Conservation (phyloP, 1,140 invertebrate species). For the Atta colombica region DNA sequence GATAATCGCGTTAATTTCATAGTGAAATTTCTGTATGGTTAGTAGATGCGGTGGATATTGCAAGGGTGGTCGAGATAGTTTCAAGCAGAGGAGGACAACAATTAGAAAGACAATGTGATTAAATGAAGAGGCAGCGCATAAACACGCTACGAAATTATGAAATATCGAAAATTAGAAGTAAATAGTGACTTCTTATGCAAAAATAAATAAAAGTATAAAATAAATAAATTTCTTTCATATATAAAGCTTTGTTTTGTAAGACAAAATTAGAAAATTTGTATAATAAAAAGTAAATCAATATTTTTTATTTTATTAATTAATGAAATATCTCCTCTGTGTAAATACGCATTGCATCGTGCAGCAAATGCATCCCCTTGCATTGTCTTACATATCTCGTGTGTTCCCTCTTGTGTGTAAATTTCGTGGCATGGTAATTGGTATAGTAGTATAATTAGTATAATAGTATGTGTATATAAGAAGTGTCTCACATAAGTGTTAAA, state of each 20-base stretch:
- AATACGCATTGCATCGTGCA: neutral
- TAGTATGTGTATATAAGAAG: neutral
- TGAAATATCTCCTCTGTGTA: neutral
- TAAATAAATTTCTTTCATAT: neutral
- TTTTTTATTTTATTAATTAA: slow-evolving; percentile 19
- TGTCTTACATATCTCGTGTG: slow-evolving; percentile 17
- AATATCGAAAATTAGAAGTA: neutral
- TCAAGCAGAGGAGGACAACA: neutral
- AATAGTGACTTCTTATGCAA: neutral
- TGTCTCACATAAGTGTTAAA: neutral
- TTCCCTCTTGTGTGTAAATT: neutral
- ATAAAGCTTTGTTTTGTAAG: neutral
- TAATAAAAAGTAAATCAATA: neutral
- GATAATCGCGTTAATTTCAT: slow-evolving; percentile 93
- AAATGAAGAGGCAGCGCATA: neutral
- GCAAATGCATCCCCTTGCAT: neutral
- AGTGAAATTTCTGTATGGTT: slow-evolving; percentile 92
- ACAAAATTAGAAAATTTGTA: slow-evolving; percentile 14
- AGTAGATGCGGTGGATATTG: slow-evolving; percentile 80
- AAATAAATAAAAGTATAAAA: neutral
- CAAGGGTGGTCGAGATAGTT: neutral
- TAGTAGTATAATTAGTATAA: neutral
- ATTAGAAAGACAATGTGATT: neutral
- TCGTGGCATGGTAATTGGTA: neutral
- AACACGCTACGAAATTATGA: neutral